Percentiles rank a stretch among this genome's conserved stretches.
phyloP scores from a whole-genome alignment of 2,797 vertebrate species.

The Chelon labrosus region DNA sequence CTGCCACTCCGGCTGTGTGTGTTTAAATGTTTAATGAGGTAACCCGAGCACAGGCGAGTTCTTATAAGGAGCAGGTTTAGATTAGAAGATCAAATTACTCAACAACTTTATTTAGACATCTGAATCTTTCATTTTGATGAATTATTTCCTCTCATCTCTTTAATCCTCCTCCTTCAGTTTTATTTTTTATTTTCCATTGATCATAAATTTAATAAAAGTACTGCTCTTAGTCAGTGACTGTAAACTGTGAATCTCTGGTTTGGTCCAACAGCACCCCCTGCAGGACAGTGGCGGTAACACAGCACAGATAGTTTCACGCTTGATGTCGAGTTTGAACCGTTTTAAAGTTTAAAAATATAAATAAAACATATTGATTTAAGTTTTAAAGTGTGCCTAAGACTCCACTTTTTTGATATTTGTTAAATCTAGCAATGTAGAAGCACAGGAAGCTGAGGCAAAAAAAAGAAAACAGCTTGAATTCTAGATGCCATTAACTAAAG shows the following conservation, averaged over 20 bases:
- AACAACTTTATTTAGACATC: too few relatives aligned
- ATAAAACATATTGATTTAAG: too few relatives aligned
- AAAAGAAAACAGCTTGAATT: too few relatives aligned
- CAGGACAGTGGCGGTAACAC: background rate
- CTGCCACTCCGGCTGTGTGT: conserved; percentile 14
- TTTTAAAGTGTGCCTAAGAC: too few relatives aligned
- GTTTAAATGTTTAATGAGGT: conserved; percentile 30
- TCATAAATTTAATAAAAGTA: background rate
- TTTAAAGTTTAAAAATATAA: background rate
- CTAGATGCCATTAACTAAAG: too few relatives aligned
- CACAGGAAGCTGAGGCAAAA: too few relatives aligned
- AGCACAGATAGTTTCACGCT: background rate
- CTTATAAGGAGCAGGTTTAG: background rate
- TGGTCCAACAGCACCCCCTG: conserved; percentile 1
- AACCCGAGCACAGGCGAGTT: background rate
- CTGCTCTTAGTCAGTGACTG: background rate
- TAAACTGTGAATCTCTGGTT: background rate
- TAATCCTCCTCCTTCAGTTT: too few relatives aligned
- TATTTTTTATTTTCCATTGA: background rate
- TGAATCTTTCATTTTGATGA: too few relatives aligned
- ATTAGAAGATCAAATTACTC: background rate
- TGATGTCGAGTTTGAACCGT: too few relatives aligned
- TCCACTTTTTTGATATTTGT: too few relatives aligned
- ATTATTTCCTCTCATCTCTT: background rate
- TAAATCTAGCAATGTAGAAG: too few relatives aligned